phyloP scores from a whole-genome alignment of 2,888 invertebrate genomes.

The Drosophila silvestris region DNA sequence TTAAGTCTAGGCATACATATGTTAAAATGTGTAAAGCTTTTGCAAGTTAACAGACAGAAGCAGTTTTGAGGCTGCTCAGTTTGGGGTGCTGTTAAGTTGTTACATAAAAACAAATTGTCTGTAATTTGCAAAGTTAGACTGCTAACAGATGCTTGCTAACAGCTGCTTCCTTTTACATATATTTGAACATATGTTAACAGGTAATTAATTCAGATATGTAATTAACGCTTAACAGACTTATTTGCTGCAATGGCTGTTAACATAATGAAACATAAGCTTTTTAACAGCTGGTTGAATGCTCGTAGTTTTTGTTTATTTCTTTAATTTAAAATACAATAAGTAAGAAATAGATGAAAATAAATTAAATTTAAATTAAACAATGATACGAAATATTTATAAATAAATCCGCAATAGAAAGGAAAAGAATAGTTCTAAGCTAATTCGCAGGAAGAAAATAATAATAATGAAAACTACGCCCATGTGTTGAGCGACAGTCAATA shows the following conservation, averaged over 20 bases:
- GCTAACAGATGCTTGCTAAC: neutral
- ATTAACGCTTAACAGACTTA: neutral
- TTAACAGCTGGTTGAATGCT: neutral
- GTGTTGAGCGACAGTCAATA: slow-evolving; percentile 50
- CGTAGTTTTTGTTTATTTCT: neutral
- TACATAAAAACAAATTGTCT: neutral
- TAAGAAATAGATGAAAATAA: neutral
- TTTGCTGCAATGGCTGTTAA: neutral
- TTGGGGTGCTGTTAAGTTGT: neutral
- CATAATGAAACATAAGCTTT: neutral
- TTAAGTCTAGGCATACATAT: neutral
- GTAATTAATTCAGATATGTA: neutral
- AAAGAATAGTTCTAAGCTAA: neutral
- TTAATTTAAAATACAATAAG: neutral
- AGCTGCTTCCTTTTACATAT: neutral
- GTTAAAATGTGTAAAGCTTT: neutral
- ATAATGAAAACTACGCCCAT: slow-evolving; percentile 12
- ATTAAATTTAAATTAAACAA: neutral
- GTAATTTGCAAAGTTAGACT: neutral
- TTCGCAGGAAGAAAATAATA: neutral
- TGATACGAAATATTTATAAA: neutral
- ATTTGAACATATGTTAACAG: neutral
- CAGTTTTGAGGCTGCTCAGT: neutral
- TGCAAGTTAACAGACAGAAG: neutral
- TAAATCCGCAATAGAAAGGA: neutral